phyloP scores from a whole-genome alignment of 2,113 vertebrate genomes.

The Silurus asotus region DNA sequence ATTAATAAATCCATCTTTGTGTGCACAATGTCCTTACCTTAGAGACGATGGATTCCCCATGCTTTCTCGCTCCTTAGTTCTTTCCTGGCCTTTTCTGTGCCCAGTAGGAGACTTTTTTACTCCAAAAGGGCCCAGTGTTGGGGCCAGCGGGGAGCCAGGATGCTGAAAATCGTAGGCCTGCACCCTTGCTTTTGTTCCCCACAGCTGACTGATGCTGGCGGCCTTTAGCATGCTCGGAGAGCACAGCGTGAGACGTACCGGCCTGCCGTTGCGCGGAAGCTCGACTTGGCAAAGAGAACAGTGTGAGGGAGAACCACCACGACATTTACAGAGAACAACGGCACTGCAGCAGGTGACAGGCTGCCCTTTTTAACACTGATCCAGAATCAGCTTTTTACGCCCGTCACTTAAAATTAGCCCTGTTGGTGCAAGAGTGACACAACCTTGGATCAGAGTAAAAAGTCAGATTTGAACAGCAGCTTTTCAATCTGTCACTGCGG shows the following conservation, averaged over 20 bases:
- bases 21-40: constrained; percentile 83
- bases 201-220: constrained; percentile 67
- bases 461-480: neutral
- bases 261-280: constrained; percentile 64
- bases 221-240: constrained; percentile 65
- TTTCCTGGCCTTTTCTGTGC: constrained; percentile 67
- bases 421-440: neutral
- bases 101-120: constrained; percentile 54
- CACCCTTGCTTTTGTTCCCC: constrained; percentile 62
- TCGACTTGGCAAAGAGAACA: constrained; percentile 53
- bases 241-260: constrained; percentile 62
- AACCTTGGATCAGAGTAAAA: neutral
- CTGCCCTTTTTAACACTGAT: constrained; percentile 31
- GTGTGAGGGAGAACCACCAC: constrained; percentile 43
- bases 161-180: constrained; percentile 58
- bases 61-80: constrained; percentile 82
- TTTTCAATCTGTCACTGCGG: neutral
- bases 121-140: constrained; percentile 63
- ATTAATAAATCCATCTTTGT: constrained; percentile 32
- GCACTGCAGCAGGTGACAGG: constrained; percentile 21
- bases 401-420: constrained; percentile 5
- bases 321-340: constrained; percentile 51
- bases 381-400: constrained; percentile 4
- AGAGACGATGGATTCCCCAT: constrained; percentile 93
- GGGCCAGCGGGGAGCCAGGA: constrained; percentile 64